A percentile compares a stretch with the other conserved stretches of the same genome.
Conservation (phyloP, 2,888 invertebrate genomes). For the Dinocampus coccinellae region DNA sequence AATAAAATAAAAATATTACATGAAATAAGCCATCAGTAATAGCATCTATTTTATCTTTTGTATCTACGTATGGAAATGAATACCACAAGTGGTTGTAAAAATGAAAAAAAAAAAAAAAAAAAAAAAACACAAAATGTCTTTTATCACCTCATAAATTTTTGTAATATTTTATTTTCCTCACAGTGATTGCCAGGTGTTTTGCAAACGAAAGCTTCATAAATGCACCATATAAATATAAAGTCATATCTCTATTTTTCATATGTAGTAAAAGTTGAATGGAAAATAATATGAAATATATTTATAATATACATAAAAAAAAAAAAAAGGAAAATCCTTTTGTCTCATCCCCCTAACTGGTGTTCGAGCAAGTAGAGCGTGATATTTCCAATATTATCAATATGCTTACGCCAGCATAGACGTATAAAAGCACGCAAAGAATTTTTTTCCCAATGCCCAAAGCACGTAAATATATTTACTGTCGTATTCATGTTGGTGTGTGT, state of each 20-base stretch:
- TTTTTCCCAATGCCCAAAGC: not conserved
- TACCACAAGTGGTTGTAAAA: not conserved
- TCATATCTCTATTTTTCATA: not conserved
- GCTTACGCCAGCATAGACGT: conserved; percentile 20
- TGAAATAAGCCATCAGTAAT: not conserved
- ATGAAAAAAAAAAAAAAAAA: no score
- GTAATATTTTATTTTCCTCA: not conserved
- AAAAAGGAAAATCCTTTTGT: not conserved
- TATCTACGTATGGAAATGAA: not conserved
- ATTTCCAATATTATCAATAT: conserved; percentile 58
- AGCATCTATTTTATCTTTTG: not conserved
- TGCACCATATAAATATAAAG: not conserved
- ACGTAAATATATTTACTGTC: not conserved
- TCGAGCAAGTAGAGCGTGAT: conserved; percentile 57
- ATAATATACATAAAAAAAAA: not conserved
- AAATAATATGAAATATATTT: not conserved
- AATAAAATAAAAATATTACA: not conserved
- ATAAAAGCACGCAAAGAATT: conserved; percentile 3
- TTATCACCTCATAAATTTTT: not conserved
- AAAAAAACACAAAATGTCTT: not conserved
- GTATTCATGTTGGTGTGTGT: not conserved
- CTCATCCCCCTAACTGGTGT: not conserved
- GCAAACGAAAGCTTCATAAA: not conserved
- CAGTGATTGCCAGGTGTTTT: not conserved
- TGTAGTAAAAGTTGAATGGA: conserved; percentile 2